Percentiles rank a stretch among this genome's conserved stretches.
phyloP scores from a whole-genome alignment of 2,888 invertebrate genomes.

The Lasioglossum zephyrum region DNA sequence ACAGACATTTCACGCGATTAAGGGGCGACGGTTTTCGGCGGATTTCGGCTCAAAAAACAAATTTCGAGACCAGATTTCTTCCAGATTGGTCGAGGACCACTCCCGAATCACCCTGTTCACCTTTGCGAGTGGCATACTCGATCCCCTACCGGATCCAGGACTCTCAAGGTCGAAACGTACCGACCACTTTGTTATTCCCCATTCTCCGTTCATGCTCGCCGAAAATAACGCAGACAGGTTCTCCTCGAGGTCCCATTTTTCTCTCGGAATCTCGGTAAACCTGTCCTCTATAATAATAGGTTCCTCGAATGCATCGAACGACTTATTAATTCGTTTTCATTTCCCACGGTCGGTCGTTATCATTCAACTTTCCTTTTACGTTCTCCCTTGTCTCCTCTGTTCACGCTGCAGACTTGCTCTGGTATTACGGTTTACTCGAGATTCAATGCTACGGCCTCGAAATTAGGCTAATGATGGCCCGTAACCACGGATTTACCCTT shows the following conservation, averaged over 20 bases:
- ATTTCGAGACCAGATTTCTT: neutral
- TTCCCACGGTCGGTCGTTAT: neutral
- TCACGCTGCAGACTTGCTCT: neutral
- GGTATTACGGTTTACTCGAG: neutral
- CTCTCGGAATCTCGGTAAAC: neutral
- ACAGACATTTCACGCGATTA: neutral
- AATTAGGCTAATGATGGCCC: neutral
- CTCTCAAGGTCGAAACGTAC: constrained; percentile 34
- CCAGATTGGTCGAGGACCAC: neutral
- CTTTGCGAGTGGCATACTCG: constrained; percentile 33
- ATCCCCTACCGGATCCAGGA: constrained; percentile 18
- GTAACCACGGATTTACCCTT: neutral
- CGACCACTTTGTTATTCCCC: constrained; percentile 1
- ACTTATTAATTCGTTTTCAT: neutral
- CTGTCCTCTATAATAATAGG: neutral
- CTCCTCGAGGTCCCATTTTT: neutral
- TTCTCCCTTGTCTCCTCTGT: neutral
- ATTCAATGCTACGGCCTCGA: neutral
- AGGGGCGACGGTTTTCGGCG: neutral
- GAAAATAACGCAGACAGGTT: constrained; percentile 13
- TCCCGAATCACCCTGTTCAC: constrained; percentile 37
- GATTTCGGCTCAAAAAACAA: neutral
- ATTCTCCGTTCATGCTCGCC: neutral
- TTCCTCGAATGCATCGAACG: neutral
- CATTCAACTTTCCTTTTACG: neutral